A percentile compares a stretch with the other conserved stretches of the same genome.
Conservation (phyloP, 2,113 vertebrate genomes). For the Arvicanthis niloticus region DNA sequence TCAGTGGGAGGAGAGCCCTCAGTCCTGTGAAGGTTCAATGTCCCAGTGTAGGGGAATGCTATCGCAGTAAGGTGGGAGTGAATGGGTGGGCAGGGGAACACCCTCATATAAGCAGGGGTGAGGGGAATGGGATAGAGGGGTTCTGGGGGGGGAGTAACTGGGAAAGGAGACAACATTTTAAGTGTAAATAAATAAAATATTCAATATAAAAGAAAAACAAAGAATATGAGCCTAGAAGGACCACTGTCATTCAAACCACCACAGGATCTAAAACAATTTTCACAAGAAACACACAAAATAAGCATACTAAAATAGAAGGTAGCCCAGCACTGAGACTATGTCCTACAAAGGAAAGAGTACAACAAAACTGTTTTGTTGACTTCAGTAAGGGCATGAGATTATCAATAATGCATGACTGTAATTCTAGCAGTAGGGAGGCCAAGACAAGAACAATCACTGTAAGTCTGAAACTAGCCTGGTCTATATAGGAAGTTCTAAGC, state of each 20-base stretch:
- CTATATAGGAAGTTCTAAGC: background rate
- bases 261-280: background rate
- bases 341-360: background rate
- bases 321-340: background rate
- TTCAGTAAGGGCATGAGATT: background rate
- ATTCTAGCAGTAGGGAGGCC: background rate
- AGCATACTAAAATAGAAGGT: conserved; percentile 6
- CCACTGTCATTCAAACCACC: background rate
- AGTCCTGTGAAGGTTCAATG: too few species aligned
- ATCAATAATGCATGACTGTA: background rate
- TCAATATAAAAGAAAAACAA: too few species aligned
- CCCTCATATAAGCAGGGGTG: too few species aligned
- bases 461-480: background rate
- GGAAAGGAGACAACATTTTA: too few species aligned
- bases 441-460: background rate
- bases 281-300: background rate
- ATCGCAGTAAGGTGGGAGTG: too few species aligned
- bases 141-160: too few species aligned
- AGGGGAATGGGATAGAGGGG: too few species aligned
- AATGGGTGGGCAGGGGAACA: too few species aligned
- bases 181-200: too few species aligned
- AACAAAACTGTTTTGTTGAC: background rate
- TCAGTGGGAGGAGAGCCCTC: too few species aligned
- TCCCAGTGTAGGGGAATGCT: too few species aligned
- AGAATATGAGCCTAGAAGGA: background rate